These are phyloP conservation scores for Hirudo medicinalis DNA, from an alignment of 1,140 invertebrate genomes.

Conservation along the genomic window DNA sequence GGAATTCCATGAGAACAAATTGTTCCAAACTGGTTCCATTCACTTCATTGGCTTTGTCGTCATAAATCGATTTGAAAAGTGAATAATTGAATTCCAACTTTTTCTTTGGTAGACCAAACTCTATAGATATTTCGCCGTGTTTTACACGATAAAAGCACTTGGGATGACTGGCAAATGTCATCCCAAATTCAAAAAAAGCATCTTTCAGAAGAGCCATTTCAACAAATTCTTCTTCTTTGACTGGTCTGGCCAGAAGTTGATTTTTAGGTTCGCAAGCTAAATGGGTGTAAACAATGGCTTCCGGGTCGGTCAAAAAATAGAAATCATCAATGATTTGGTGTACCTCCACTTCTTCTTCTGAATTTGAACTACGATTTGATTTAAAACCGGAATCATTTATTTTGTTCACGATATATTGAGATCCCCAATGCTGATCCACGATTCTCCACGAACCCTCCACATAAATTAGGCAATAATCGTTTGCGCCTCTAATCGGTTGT, in stretches of 20 bases:
- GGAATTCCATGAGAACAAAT: constrained; percentile 18
- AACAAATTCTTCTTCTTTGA: constrained; percentile 22
- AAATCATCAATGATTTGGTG: constrained; percentile 20
- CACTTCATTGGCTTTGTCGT: constrained; percentile 2
- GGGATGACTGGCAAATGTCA: constrained; percentile 16
- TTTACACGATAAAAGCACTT: constrained; percentile 16
- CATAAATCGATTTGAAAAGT: constrained; percentile 14
- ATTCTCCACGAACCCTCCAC: constrained; percentile 21
- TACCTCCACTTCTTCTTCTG: not conserved
- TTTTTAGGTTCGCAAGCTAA: constrained; percentile 18
- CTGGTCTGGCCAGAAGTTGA: constrained; percentile 23
- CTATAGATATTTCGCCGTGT: constrained; percentile 2
- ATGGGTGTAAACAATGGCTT: constrained; percentile 23
- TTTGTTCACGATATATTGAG: constrained; percentile 3
- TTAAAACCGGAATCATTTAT: constrained; percentile 3
- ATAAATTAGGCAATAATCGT: constrained; percentile 18
- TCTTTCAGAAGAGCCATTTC: constrained; percentile 20
- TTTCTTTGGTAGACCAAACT: constrained; percentile 16
- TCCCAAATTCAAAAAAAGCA: constrained; percentile 19
- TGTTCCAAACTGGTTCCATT: constrained; percentile 20
- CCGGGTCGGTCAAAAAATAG: constrained; percentile 24
- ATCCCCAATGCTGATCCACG: constrained; percentile 23
- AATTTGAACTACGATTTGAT: not conserved
- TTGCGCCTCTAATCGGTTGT: constrained; percentile 5
- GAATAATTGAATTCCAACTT: constrained; percentile 9